Evolutionary conservation across 2,113 vertebrate genomes (phyloP), one percentile per base, ranked within the genome.

Genomic region (Cryptotis parvus): DNA sequence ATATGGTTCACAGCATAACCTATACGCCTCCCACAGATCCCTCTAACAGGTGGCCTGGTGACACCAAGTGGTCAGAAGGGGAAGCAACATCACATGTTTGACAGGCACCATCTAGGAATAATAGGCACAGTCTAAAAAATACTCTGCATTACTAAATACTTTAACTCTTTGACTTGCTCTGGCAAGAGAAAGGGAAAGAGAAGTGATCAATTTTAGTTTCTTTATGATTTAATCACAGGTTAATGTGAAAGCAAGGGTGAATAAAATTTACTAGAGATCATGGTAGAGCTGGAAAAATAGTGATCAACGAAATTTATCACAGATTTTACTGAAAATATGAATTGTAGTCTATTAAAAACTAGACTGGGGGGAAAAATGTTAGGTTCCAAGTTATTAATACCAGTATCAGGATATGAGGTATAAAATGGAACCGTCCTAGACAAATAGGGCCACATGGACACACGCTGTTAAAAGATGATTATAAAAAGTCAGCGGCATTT

Each of bases 181-280:
- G 39, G n/a, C 31, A 89, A 81, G 55, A 43, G 49, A n/a, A n/a
- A 74, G 58, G 73, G 75, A 86, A 91, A 90, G 8, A 74, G 37
- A 92, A 87, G 70, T 5, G 18, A 27, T 83, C 85, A 93, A 83
- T 82, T 84, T 39, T 70, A 15, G 61, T 65, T 92, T 6, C 4
- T 86, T 74, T 87, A 90, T 85, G 26, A 74, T 90, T 89, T 92
- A 94, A 95, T 16, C 39, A 68, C 3, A 87, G 39, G 35, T 92
- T 81, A 69, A 78, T 85, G n/a, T 74, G 68, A 91, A 87, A 82
- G 74, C 9, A 65, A 75, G 22, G 70, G 90, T 49, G 12, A n/a
- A 80, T 72, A 27, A 90, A 80, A 63, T 65, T 86, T 37, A 49
- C 16, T 82, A 86, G 76, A 91, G 14, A 73, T 37, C 22, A 66